Evolutionary conservation across 1,140 invertebrate genomes (phyloP).

Genomic region (Megathymus violae): DNA sequence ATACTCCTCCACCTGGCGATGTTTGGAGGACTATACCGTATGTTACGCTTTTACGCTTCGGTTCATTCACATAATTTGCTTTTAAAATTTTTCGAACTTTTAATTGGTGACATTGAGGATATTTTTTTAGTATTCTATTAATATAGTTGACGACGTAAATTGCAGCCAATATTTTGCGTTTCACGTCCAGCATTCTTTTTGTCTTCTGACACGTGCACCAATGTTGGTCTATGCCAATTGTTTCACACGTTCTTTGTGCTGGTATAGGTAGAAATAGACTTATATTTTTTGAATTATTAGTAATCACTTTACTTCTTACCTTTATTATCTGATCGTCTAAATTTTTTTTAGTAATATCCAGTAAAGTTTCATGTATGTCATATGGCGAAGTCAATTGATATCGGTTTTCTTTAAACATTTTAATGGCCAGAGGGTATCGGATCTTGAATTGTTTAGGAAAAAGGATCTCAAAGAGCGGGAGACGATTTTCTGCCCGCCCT

Average conservation of each 20-base stretch:
- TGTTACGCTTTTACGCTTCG: constrained; percentile 57
- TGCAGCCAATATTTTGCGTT: constrained; percentile 33
- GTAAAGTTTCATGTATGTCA: not conserved
- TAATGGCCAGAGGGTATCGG: constrained; percentile 85
- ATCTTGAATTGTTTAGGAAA: constrained; percentile 88
- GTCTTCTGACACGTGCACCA: constrained; percentile 91
- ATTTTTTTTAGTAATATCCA: not conserved
- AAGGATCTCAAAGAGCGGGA: constrained; percentile 91
- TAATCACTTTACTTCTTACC: constrained; percentile 18
- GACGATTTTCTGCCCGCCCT: constrained; percentile 92
- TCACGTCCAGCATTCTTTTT: constrained; percentile 71
- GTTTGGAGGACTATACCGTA: constrained; percentile 84
- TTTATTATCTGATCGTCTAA: constrained; percentile 37
- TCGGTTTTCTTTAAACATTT: constrained; percentile 87
- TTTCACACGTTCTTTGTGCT: constrained; percentile 87
- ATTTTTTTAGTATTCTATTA: constrained; percentile 84
- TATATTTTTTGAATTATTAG: constrained; percentile 78
- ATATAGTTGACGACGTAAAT: constrained; percentile 84
- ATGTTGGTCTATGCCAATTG: constrained; percentile 88
- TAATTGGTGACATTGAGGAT: constrained; percentile 84
- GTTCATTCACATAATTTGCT: not conserved
- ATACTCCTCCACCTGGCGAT: constrained; percentile 86
- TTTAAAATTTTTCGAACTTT: constrained; percentile 76
- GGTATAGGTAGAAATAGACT: constrained; percentile 89
- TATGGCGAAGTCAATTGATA: constrained; percentile 84